Base-by-base conservation (phyloP, 2,888 invertebrate species). In the Lordiphosa andalusiaca region DNA sequence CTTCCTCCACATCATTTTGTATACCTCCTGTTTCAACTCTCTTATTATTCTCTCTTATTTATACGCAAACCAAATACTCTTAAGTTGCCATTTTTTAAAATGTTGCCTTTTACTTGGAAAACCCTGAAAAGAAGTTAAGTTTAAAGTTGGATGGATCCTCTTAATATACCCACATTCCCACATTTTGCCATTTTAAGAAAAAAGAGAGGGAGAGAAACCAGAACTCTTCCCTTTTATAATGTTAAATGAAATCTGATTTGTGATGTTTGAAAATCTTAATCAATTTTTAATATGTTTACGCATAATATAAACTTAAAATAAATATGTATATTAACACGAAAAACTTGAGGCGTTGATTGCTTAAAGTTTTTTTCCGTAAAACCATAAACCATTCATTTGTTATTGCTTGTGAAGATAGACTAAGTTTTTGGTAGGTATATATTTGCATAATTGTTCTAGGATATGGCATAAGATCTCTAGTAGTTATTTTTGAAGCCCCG, bases 261-360 rank as follows among this genome's bases (percentile, higher is more conserved):
- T 77, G 77, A 77, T 77, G 78, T 84, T 47, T 77, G 77, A 74
- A 84, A 84, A 60, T 71, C 71, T 60, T 77, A 55, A 81, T 74
- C 74, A 84, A 70, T 83, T 69, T 67, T 67, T 55, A 62, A 65
- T 77, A 81, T 69, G 60, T 72, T 73, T 78, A 72, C 73, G 75
- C 63, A 65, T 84, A 83, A 63, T 76, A 73, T 78, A 56, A 67
- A 65, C 46, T 58, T 57, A 64, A 62, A 66, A 49, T 62, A 62
- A 69, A 73, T 58, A 62, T 73, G 47, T 53, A 55, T 67, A 73
- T 73, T 63, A 48, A 63, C 75, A 68, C 68, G 57, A 57, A 67
- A 62, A 54, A 68, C 65, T 71, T 75, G 65, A 53, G 57, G 85
- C 85, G 67, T 81, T 76, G 85, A 81, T 73, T 85, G 81, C 77